A percentile compares a stretch with the other conserved stretches of the same genome.
These are phyloP conservation scores for Ormyrus nitidulus DNA, from an alignment of 2,888 invertebrate genomes.

Conservation along the genomic window DNA sequence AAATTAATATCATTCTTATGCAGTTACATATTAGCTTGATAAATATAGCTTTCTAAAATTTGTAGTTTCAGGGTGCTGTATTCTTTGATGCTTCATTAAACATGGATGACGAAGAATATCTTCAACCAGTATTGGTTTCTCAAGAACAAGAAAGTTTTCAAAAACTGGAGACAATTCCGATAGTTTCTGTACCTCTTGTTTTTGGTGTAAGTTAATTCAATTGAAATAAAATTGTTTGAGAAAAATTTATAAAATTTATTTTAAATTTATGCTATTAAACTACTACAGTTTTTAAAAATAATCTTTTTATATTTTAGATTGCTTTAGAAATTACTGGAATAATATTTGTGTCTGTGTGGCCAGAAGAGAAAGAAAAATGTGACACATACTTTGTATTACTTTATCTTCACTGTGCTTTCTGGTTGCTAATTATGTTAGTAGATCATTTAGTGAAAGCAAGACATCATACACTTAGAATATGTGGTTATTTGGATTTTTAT, in stretches of 20 bases:
- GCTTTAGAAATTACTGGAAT: conserved; percentile 70
- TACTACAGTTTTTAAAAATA: neutral
- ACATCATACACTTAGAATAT: conserved; percentile 80
- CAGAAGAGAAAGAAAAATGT: conserved; percentile 70
- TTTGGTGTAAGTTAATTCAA: conserved; percentile 65
- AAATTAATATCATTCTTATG: too few species aligned
- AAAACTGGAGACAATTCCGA: conserved; percentile 67
- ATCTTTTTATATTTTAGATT: conserved; percentile 62
- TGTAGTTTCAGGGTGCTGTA: conserved; percentile 65
- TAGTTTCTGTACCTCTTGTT: conserved; percentile 66
- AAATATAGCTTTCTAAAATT: neutral
- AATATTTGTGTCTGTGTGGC: conserved; percentile 70
- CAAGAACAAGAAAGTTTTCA: conserved; percentile 68
- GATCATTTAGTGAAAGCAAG: conserved; percentile 78
- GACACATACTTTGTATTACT: conserved; percentile 72
- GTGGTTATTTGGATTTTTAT: conserved; percentile 84
- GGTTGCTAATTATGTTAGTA: conserved; percentile 67
- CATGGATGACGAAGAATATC: conserved; percentile 72
- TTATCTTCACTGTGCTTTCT: conserved; percentile 71
- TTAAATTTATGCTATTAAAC: neutral
- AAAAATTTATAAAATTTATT: neutral
- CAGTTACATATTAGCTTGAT: too few species aligned
- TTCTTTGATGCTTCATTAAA: conserved; percentile 69
- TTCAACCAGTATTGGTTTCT: conserved; percentile 69
- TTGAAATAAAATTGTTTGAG: neutral